Percentiles rank a stretch among this genome's conserved stretches.
Conservation (phyloP, 2,888 invertebrate species). For the Graphium colonna region DNA sequence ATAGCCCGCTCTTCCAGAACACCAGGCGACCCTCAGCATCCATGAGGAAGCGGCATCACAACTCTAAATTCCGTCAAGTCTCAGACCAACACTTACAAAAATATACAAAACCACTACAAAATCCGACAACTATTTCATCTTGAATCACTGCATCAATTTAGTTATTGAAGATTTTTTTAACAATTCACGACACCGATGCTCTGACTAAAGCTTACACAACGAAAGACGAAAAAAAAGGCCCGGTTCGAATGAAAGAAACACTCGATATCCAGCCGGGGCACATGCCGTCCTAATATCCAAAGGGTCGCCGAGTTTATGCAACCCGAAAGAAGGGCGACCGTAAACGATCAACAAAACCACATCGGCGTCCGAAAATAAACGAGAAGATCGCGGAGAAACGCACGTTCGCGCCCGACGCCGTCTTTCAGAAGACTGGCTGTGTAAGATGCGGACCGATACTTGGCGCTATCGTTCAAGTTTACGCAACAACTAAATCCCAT, state of each 20-base stretch:
- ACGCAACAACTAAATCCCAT: conserved; percentile 17
- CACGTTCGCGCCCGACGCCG: conserved; percentile 34
- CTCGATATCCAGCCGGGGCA: no score
- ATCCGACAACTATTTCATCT: conserved; percentile 2
- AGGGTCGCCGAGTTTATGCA: conserved; percentile 48
- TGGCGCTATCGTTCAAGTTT: conserved; percentile 19
- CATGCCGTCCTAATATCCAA: no score
- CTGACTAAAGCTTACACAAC: no score
- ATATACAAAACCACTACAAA: neutral
- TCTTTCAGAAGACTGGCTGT: conserved; percentile 52
- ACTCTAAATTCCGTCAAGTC: conserved; percentile 8
- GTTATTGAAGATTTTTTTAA: no score
- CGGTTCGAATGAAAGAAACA: no score
- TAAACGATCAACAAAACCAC: conserved; percentile 57
- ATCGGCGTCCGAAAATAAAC: conserved; percentile 55
- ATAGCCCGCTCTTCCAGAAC: conserved; percentile 71
- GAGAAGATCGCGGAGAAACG: conserved; percentile 40
- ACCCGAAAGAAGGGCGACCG: conserved; percentile 45
- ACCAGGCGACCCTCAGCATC: conserved; percentile 70
- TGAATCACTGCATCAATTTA: neutral
- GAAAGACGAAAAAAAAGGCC: no score
- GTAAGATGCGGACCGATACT: conserved; percentile 28
- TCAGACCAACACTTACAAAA: conserved; percentile 10
- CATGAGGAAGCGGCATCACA: conserved; percentile 50
- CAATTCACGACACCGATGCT: no score